Evolutionary conservation across 2,888 invertebrate species (phyloP).

Genomic region (Pseudoips prasinana): DNA sequence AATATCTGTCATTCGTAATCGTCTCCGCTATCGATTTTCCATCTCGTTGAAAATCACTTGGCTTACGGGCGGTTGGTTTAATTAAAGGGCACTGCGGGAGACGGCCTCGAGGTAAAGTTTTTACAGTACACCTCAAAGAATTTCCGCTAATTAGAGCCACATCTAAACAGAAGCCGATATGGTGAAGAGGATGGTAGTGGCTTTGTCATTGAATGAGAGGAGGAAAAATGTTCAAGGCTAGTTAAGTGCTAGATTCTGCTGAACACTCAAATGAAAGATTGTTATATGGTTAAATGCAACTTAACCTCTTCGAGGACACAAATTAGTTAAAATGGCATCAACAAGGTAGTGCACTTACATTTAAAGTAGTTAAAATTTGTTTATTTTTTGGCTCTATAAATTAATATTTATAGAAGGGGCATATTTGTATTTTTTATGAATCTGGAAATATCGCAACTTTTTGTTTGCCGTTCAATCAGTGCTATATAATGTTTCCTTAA

Average conservation of each 20-base stretch:
- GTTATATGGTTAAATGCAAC: conserved; percentile 22
- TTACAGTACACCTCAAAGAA: conserved; percentile 49
- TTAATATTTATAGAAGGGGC: too few relatives aligned
- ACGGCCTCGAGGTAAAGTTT: conserved; percentile 33
- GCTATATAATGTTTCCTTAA: too few relatives aligned
- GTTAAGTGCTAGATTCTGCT: conserved; percentile 28
- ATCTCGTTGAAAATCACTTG: conserved; percentile 27
- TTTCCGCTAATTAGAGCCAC: conserved; percentile 50
- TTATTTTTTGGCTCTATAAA: too few relatives aligned
- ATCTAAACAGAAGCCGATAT: conserved; percentile 44
- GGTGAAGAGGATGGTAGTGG: conserved; percentile 25
- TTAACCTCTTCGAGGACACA: too few relatives aligned
- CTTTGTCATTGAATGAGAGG: conserved; percentile 36
- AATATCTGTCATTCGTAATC: conserved; percentile 16
- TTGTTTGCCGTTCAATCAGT: too few relatives aligned
- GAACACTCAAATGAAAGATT: conserved; percentile 12
- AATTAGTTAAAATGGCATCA: too few relatives aligned
- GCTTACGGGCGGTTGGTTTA: conserved; percentile 37
- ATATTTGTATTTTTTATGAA: too few relatives aligned
- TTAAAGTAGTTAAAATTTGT: too few relatives aligned
- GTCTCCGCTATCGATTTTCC: conserved; percentile 30
- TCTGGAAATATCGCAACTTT: too few relatives aligned
- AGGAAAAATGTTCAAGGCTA: conserved; percentile 24
- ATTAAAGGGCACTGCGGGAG: conserved; percentile 38
- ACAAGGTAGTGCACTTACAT: too few relatives aligned